A percentile compares a stretch with the other conserved stretches of the same genome.
Conservation (phyloP, 1,140 invertebrate species). For the Marisa cornuarietis region DNA sequence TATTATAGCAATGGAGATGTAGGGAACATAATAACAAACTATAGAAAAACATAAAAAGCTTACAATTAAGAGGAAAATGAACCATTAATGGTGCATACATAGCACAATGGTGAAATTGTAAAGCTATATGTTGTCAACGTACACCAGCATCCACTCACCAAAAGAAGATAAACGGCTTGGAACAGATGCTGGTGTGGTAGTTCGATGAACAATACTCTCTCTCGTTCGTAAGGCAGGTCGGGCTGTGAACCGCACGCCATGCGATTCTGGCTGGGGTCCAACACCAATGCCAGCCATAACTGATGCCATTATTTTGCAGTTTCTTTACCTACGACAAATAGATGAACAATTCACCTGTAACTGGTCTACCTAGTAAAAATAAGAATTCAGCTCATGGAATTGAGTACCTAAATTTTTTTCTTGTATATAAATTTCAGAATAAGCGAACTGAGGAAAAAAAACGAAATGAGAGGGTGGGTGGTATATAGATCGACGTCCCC, state of each 20-base stretch:
- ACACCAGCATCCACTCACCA: too few species aligned
- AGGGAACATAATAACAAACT: too few species aligned
- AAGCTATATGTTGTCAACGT: too few species aligned
- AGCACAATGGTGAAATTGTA: too few species aligned
- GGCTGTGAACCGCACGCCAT: slow-evolving; percentile 51
- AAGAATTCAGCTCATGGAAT: background rate
- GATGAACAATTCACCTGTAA: background rate
- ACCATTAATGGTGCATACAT: too few species aligned
- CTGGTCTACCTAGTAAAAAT: background rate
- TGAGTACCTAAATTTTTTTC: background rate
- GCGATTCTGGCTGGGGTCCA: slow-evolving; percentile 39
- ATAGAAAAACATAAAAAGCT: too few species aligned
- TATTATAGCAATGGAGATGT: too few species aligned
- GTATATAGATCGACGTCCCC: too few species aligned
- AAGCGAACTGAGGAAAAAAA: too few species aligned
- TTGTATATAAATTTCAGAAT: background rate
- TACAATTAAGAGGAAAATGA: too few species aligned
- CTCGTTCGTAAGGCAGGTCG: slow-evolving; percentile 41
- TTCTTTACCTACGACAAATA: background rate
- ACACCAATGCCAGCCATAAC: slow-evolving; percentile 35
- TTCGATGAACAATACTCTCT: slow-evolving; percentile 27
- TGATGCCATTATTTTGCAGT: slow-evolving; percentile 36
- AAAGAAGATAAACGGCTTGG: slow-evolving; percentile 2
- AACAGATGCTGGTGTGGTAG: background rate
- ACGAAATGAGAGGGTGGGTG: too few species aligned